Percentiles rank a stretch among this genome's conserved stretches.
Conservation (phyloP, 2,797 vertebrate genomes). For the Neosilurus hyrtlii region DNA sequence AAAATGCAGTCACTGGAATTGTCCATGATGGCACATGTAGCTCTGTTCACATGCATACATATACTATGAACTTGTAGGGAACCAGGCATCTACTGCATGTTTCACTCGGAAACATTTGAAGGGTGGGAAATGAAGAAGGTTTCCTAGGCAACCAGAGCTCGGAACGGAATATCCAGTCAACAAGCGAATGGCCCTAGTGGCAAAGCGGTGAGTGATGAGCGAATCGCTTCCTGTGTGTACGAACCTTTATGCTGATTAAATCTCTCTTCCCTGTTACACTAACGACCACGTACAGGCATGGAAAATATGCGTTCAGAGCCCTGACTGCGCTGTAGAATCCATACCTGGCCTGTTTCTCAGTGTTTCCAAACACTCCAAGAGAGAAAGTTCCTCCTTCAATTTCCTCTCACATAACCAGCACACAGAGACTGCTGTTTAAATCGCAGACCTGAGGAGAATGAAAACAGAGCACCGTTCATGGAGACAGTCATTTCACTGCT, state of each 20-base stretch:
- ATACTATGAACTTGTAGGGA: too few species aligned
- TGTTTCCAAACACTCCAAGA: slow-evolving; percentile 71
- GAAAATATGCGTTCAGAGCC: slow-evolving; percentile 75
- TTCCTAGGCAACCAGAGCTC: too few species aligned
- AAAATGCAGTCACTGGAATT: too few species aligned
- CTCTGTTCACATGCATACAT: too few species aligned
- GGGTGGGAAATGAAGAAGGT: too few species aligned
- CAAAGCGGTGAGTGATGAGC: too few species aligned
- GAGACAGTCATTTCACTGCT: slow-evolving; percentile 32
- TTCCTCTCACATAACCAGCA: slow-evolving; percentile 63
- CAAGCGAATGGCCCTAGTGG: too few species aligned
- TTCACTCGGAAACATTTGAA: too few species aligned
- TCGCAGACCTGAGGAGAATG: slow-evolving; percentile 56
- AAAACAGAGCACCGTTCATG: slow-evolving; percentile 41
- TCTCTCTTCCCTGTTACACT: slow-evolving; percentile 57
- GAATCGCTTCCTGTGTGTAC: too few species aligned
- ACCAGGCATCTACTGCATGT: too few species aligned
- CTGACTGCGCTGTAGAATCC: slow-evolving; percentile 68
- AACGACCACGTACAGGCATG: slow-evolving; percentile 71
- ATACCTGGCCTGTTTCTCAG: slow-evolving; percentile 75
- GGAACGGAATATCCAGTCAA: too few species aligned
- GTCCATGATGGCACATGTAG: too few species aligned
- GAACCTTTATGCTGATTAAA: neutral
- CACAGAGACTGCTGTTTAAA: slow-evolving; percentile 62
- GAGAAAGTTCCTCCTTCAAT: slow-evolving; percentile 63